Percentiles rank a stretch among this genome's conserved stretches.
These are phyloP conservation scores for Polydrusus cervinus DNA, from an alignment of 2,888 invertebrate genomes.

Conservation along the genomic window DNA sequence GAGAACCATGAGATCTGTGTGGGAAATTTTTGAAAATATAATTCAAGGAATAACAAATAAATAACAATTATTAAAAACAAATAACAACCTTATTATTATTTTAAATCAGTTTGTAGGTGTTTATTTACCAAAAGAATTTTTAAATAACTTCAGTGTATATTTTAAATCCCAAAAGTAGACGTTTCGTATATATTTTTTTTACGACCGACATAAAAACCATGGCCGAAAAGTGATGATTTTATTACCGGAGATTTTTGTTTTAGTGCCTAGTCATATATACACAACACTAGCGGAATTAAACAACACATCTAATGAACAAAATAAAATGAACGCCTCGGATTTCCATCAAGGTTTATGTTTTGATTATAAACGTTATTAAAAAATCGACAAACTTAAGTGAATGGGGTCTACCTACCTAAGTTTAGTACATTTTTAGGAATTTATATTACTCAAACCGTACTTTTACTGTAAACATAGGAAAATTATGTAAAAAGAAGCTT, in stretches of 20 bases:
- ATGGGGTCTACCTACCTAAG: too few relatives aligned
- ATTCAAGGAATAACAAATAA: too few relatives aligned
- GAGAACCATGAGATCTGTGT: too few relatives aligned
- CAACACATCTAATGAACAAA: neutral
- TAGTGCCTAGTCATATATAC: neutral
- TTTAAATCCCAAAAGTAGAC: neutral
- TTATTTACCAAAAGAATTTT: neutral
- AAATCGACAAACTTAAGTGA: too few relatives aligned
- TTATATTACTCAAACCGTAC: too few relatives aligned
- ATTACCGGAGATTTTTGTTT: neutral
- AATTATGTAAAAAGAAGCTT: too few relatives aligned
- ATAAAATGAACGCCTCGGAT: neutral
- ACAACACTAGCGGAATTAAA: neutral
- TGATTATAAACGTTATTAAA: neutral
- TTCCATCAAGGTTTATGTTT: neutral
- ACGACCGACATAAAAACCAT: constrained; percentile 10
- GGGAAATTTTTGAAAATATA: too few relatives aligned
- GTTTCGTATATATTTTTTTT: neutral
- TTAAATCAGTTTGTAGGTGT: neutral
- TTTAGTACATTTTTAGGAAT: too few relatives aligned
- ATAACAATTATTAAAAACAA: too few relatives aligned
- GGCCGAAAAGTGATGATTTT: constrained; percentile 21
- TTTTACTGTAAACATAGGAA: too few relatives aligned
- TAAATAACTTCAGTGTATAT: neutral
- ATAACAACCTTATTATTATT: too few relatives aligned